phyloP scores from a whole-genome alignment of 2,888 invertebrate species.

The Pterobdella sp. region DNA sequence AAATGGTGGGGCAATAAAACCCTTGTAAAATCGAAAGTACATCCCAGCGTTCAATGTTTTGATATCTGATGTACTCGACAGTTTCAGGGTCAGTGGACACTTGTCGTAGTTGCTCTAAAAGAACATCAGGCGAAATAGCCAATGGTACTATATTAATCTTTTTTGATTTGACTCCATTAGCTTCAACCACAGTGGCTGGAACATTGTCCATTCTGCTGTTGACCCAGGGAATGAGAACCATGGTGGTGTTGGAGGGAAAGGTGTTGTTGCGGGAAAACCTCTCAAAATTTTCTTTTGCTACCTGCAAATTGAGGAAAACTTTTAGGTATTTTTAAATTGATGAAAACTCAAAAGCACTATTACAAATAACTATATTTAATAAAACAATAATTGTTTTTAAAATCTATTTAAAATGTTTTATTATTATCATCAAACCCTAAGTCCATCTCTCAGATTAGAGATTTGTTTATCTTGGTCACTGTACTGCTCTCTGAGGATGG shows the following conservation, averaged over 20 bases:
- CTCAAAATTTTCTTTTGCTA: conserved; percentile 10
- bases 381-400: background rate
- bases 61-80: conserved; percentile 18
- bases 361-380: background rate
- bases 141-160: conserved; percentile 19
- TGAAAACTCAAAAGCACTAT: background rate
- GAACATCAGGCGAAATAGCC: conserved; percentile 24
- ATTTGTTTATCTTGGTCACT: conserved; percentile 9
- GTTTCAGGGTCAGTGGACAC: conserved; percentile 11
- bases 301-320: conserved; percentile 5
- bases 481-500: background rate
- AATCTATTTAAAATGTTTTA: background rate
- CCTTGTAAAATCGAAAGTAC: background rate
- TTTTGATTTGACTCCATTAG: conserved; percentile 15
- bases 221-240: conserved; percentile 17
- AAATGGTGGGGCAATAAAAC: conserved; percentile 12
- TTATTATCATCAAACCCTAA: background rate
- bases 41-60: background rate
- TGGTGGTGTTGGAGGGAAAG: conserved; percentile 18
- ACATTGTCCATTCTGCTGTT: conserved; percentile 26
- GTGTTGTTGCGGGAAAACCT: conserved; percentile 13
- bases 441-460: conserved; percentile 18
- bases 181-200: conserved; percentile 11
- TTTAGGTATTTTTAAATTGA: background rate
- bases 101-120: conserved; percentile 8